Evolutionary conservation across 2,888 invertebrate genomes (phyloP), one percentile per base, ranked within the genome.

Genomic region (Lithophane semibrunnea): DNA sequence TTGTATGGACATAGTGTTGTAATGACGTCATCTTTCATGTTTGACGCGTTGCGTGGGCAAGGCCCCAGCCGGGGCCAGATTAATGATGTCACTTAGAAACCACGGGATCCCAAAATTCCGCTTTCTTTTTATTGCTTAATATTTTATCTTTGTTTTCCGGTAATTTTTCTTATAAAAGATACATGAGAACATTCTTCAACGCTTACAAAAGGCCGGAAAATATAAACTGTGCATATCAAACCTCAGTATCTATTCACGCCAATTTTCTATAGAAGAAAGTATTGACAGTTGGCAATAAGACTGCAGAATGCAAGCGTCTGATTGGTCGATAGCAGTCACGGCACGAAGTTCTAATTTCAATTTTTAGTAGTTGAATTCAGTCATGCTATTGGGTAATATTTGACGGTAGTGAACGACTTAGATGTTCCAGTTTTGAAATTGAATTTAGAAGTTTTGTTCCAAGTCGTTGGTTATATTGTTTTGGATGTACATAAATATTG

Each of bases 1-100:
- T 71, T 79, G 87, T 88, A 91, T 91, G 92, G 92, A 92, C 73
- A 73, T 70, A 56, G 58, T 67, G 52, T 67, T 92, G 92, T 93
- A 94, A 94, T 95, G 93, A 93, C 92, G 92, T 92, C 91, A 94
- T 94, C 92, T 91, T 93, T 95, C 95, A 94, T 82, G 82, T 85
- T 83, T 77, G 84, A 86, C 73, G 73, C 37, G 79, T 85, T 82
- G 80, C 82, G 81, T 82, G 78, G 86, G 77, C 77, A 56, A 58
- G 84, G 82, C 73, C 79, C 71, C 70, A 72, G 74, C 67, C 69
- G 73, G 60, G 75, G 78, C 80, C 91, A 95, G 95, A 96, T 96
- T 95, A 95, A 96, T 95, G 95, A 92, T 87, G 83, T 87, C 84
- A 85, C 88, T 90, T 89, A 90, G 86, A 88, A 92, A 93, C 93